phyloP scores from a whole-genome alignment of 2,797 vertebrate genomes.

The Alauda arvensis region DNA sequence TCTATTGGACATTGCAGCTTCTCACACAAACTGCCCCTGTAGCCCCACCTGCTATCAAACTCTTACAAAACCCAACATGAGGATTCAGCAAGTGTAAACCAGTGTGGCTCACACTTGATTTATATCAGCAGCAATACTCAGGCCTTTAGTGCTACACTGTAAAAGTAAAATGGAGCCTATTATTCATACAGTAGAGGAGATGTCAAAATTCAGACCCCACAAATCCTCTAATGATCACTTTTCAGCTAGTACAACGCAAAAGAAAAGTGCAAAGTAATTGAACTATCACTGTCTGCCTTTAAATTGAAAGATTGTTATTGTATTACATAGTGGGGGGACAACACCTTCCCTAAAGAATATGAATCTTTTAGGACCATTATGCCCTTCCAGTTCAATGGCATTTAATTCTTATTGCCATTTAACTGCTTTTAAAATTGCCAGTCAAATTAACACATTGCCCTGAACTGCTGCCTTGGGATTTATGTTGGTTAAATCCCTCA shows the following conservation, averaged over 20 bases:
- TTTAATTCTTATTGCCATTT: slow-evolving; percentile 29
- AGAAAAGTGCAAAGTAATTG: not conserved
- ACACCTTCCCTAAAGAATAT: slow-evolving; percentile 1
- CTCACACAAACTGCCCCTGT: not conserved
- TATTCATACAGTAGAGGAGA: not conserved
- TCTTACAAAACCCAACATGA: not conserved
- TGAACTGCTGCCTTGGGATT: slow-evolving; percentile 28
- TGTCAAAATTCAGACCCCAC: not conserved
- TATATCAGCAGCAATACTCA: not conserved
- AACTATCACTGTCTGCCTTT: not conserved
- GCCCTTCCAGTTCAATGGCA: not conserved
- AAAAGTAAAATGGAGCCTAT: not conserved
- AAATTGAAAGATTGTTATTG: not conserved
- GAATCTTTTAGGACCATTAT: slow-evolving; percentile 16
- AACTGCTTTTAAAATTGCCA: slow-evolving; percentile 47
- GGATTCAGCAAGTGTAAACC: not conserved
- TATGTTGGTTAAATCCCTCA: slow-evolving; percentile 27
- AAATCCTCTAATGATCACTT: not conserved
- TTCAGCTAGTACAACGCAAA: not conserved
- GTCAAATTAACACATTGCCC: slow-evolving; percentile 14
- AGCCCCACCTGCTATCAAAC: not conserved
- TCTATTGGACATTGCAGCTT: not conserved
- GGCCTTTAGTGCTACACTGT: not conserved
- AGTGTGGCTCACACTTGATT: not conserved
- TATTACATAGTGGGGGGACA: not conserved